Base-by-base conservation (phyloP, 2,888 invertebrate genomes). In the Fissipunctia ypsillon region DNA sequence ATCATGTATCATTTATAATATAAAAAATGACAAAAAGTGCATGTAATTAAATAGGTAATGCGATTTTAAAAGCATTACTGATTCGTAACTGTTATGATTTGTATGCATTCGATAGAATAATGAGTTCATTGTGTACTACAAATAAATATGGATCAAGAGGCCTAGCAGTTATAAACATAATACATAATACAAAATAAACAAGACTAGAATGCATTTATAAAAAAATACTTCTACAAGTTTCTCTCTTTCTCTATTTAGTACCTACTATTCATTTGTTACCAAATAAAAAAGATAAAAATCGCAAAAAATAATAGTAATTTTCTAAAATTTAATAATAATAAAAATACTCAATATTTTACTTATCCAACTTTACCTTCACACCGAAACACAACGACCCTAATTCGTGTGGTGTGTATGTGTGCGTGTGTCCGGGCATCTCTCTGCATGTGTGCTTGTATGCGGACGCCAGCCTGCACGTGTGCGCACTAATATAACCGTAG, bases 301-400 rank as follows among this genome's bases (percentile, higher is more conserved):
- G 28, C 57, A 71, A 63, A 7, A 52, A 48, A 45, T 45, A 5
- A 45, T 45, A 45, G 45, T 35, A 35, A 35, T 35, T 5, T 35
- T 35, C 3, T 31, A 31, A n/a, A 31, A 31, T 31, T 3, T 31
- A 31, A 4, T 31, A 35, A 0, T 19, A 43, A 43, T 43, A n/a
- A 80, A 85, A 85, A 78, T 78, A 41, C n/a, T 19, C 28, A 76
- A 83, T 75, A 82, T 28, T 0, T 0, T 5, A 87, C 86, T 89
- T 93, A 89, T 43, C 48, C 68, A 56, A 60, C 66, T 91, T 88
- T 69, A n/a, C 74, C 60, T 71, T 22, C 43, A 50, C 63, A 56
- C 69, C 69, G 88, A 84, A 88, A 90, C 93, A 93, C 93, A 93
- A 90, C 86, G 94, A 94, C 94, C 95, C 95, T 95, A 95, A 95